Conservation (phyloP, 2,797 vertebrate species). For the Rallus crepitans region DNA sequence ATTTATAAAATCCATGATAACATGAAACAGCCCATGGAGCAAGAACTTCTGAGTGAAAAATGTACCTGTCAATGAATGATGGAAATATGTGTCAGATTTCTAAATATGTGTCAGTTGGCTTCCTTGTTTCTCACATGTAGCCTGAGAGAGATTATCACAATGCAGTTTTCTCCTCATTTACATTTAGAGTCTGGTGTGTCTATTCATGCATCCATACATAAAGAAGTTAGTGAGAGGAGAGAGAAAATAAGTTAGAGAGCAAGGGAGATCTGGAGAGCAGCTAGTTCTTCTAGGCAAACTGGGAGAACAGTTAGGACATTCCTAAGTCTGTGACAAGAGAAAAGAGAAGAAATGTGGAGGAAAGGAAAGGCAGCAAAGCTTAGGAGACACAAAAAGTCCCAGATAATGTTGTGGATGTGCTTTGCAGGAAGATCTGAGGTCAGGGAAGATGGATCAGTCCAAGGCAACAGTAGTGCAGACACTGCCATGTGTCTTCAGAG, state of each 20-base stretch:
- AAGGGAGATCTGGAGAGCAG: background rate
- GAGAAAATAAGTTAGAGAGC: background rate
- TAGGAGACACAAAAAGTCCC: background rate
- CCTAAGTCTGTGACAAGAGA: background rate
- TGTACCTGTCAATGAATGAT: background rate
- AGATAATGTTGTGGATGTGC: background rate
- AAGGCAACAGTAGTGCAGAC: background rate
- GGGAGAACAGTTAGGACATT: background rate
- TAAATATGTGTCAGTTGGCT: background rate
- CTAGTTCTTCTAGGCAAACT: background rate
- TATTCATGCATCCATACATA: background rate
- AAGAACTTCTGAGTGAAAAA: background rate
- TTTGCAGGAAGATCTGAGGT: background rate
- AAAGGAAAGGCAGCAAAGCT: background rate
- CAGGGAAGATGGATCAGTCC: background rate
- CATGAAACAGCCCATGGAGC: background rate
- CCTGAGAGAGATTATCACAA: background rate
- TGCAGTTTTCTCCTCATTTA: background rate
- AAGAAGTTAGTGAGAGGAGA: background rate
- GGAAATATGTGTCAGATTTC: background rate
- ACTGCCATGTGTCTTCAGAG: fast-evolving
- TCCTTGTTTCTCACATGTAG: background rate
- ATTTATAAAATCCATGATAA: background rate
- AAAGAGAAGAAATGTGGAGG: background rate
- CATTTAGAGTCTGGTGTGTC: background rate